Percentiles rank a stretch among this genome's conserved stretches.
phyloP scores from a whole-genome alignment of 2,797 vertebrate genomes.

The Alca torda region DNA sequence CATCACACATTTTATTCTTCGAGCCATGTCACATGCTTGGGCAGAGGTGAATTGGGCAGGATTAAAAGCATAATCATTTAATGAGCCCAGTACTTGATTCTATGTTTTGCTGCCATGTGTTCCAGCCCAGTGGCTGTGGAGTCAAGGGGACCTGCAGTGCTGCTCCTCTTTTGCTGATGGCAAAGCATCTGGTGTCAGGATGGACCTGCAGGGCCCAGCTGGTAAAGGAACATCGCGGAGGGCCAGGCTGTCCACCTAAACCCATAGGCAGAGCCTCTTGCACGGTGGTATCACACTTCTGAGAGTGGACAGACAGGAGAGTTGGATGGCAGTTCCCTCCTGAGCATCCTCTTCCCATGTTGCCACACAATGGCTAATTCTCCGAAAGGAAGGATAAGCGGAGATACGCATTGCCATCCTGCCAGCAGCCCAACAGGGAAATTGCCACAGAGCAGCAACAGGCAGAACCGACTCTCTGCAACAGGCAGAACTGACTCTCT shows the following conservation, averaged over 20 bases:
- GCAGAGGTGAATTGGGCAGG: neutral
- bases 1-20: neutral
- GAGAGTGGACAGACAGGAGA: neutral
- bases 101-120: neutral
- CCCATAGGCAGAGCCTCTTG: neutral
- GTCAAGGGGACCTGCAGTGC: neutral
- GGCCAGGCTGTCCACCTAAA: neutral
- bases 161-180: neutral
- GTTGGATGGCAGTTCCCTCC: neutral
- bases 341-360: neutral
- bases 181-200: neutral
- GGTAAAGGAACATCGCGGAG: neutral
- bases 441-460: neutral
- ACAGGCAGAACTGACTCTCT: neutral
- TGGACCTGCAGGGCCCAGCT: neutral
- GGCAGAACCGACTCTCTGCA: neutral
- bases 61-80: constrained; percentile 25
- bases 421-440: neutral
- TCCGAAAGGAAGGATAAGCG: neutral
- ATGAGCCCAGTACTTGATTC: neutral
- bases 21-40: neutral
- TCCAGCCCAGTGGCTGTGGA: neutral
- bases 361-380: neutral
- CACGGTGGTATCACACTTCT: neutral
- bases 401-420: neutral